Percentiles rank a stretch among this genome's conserved stretches.
phyloP scores from a whole-genome alignment of 1,140 invertebrate genomes.

The Ceratosolen fusciceps region DNA sequence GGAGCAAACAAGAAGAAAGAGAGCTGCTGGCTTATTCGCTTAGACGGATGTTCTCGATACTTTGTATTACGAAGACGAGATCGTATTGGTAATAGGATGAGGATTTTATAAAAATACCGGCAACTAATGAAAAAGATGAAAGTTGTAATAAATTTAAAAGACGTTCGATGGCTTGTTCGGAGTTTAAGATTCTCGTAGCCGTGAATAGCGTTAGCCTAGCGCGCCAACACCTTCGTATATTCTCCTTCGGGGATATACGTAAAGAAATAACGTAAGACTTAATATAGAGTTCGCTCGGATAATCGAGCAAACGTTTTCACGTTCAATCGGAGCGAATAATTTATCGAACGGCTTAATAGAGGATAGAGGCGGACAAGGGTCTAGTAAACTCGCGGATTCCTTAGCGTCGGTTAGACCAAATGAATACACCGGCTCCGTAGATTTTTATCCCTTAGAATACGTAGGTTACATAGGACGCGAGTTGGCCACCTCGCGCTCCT shows the following conservation, averaged over 20 bases:
- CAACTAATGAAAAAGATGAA: background rate
- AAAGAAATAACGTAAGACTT: background rate
- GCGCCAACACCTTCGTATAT: too few relatives aligned
- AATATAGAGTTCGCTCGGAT: background rate
- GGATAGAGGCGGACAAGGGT: background rate
- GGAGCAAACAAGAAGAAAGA: background rate
- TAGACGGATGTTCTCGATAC: conserved; percentile 2
- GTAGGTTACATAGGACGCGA: background rate
- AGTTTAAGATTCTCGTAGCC: background rate
- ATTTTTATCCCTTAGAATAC: conserved; percentile 17
- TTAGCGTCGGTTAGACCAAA: background rate
- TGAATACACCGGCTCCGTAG: background rate
- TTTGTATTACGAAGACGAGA: background rate
- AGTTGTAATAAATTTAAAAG: background rate
- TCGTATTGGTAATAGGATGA: background rate
- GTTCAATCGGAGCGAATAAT: background rate
- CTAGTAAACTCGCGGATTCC: background rate
- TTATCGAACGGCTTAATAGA: background rate
- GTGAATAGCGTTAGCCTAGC: background rate
- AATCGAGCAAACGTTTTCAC: background rate
- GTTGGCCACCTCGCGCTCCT: background rate
- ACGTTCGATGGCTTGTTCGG: background rate
- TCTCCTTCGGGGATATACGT: too few relatives aligned
- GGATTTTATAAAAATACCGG: background rate
- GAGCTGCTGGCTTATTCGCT: background rate